Base-by-base conservation (phyloP, 2,113 vertebrate species). In the Panthera leo region DNA sequence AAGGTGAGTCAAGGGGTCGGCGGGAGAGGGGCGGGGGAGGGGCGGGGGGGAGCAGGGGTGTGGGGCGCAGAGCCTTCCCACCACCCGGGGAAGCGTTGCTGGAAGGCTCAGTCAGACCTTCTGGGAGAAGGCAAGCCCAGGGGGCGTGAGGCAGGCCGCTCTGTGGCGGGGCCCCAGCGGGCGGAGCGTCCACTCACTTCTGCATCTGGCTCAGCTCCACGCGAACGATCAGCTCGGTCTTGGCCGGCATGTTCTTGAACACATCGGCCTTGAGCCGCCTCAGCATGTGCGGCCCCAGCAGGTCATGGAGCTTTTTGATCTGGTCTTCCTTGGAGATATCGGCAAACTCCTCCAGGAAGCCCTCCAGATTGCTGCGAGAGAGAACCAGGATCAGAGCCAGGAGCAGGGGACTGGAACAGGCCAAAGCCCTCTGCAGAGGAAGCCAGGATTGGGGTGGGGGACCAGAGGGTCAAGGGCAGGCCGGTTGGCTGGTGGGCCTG, bases 321-420 rank as follows among this genome's bases (percentile, higher is more conserved):
- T 99, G 99, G 98, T 99, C 99, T 95, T 99, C 99, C 98, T 99
- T 99, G 58, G 99, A 99, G 98, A 99, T 99, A 97, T 99, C 99
- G 0, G 99, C 99, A 98, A 99, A 99, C 98, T 99, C 99, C 98
- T 99, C 99, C 98, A 99, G 98, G 98, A 99, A 99, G 5, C 99
- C 99, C 23, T 99, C 99, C 98, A 99, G 99, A 98, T 99, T 99
- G 98, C 99, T 99, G 98, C 58, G 76, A 93, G 95, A 91, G 79
- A 89, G 97, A 85, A 45, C 7, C 3, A 23, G 36, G 48, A 1
- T 97, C 10, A 95, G 48, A 42, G 15, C 18, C 27, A 14, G 42
- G 51, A 73, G 82, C n/a, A 23, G 36, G 63, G 34, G 23, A 12
- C 19, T 0, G 1, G 48, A 61, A 7, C 29, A 42, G 29, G 79